Conservation (phyloP, 2,797 vertebrate species). For the Botia kubotai region DNA sequence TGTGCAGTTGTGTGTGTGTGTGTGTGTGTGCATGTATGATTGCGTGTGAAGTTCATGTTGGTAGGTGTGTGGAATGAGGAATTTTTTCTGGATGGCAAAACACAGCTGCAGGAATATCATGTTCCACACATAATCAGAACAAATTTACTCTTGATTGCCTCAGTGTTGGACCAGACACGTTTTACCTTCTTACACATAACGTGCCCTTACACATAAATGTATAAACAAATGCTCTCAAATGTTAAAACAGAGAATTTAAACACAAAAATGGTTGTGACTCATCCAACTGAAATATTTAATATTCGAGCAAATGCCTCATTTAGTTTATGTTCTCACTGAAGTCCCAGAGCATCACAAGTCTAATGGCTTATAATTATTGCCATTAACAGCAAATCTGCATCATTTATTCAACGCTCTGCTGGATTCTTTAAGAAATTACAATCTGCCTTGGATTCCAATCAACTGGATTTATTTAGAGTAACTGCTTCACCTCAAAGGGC, state of each 20-base stretch:
- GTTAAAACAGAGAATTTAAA: not conserved
- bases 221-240: not conserved
- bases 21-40: conserved; percentile 12
- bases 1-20: conserved; percentile 15
- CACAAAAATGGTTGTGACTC: not conserved
- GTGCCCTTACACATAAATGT: not conserved
- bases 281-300: not conserved
- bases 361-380: conserved; percentile 26
- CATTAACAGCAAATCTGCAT: conserved; percentile 19
- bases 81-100: conserved; percentile 31
- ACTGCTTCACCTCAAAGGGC: not conserved
- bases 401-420: not conserved
- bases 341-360: conserved; percentile 18
- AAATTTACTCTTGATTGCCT: conserved; percentile 60
- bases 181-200: conserved; percentile 8
- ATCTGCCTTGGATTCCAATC: not conserved
- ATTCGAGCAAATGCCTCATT: conserved; percentile 1
- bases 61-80: conserved; percentile 32
- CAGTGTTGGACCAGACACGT: conserved; percentile 58
- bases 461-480: conserved; percentile 6
- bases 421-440: conserved; percentile 8
- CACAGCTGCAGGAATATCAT: conserved; percentile 60
- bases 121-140: conserved; percentile 60
- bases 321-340: conserved; percentile 7
- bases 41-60: conserved; percentile 16